Base-by-base conservation (phyloP, 2,797 vertebrate species). In the Lacerta agilis region DNA sequence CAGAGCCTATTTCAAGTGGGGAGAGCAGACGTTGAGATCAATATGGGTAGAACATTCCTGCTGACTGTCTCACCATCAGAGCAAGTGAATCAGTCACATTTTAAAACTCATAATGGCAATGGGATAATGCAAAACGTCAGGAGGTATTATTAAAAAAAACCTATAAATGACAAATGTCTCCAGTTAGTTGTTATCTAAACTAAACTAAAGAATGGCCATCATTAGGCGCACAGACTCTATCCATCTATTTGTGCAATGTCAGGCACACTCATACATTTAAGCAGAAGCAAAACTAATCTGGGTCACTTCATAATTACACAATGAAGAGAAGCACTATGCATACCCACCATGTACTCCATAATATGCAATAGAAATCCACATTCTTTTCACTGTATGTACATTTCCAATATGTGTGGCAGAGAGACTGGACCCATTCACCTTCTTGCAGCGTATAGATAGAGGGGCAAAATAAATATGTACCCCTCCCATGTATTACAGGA, bases 81-180 rank as follows among this genome's bases (percentile, higher is more conserved):
- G 90, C 91, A 92, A 92, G 91, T 95, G 92, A 95, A 92, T 90
- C 79, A 90, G 83, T 85, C 79, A 1, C 1, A 82, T 72, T 55
- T 88, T 85, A 85, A 67, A 71, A 88, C 7, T 84, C 90, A 89
- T 90, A 90, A 90, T 92, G 92, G 87, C 92, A 92, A 86, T 76
- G 88, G 43, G 86, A 92, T 92, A 90, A 92, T 90, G 92, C 17
- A 93, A 93, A 94, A 94, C 83, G 85, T 66, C 91, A 91, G n/a
- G 78, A 13, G 89, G 85, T 80, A 89, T 93, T 89, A 88, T 43
- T 55, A 33, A 13, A 71, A 71, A 38, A 92, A 93, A 94, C 0
- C 86, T 79, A 85, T 85, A 64, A 89, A 88, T 1, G 41, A 55
- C 33, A 61, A 20, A 73, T 90, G 91, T 58, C 55, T 82, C 78